Evolutionary conservation across 2,113 vertebrate species (phyloP).

Genomic region (Notechis scutatus): DNA sequence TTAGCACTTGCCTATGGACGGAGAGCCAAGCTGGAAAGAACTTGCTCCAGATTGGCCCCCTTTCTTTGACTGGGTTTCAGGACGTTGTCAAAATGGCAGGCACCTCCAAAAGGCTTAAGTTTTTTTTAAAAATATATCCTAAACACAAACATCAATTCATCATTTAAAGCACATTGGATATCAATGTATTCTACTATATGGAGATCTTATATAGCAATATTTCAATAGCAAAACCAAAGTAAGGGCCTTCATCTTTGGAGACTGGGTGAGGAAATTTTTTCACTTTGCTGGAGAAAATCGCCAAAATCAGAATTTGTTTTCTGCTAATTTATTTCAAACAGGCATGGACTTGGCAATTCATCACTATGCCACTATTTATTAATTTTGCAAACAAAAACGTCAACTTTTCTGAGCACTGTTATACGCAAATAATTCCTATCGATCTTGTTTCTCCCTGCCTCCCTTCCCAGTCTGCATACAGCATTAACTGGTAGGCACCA

Average conservation of each 20-base stretch:
- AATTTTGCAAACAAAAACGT: conserved; percentile 8
- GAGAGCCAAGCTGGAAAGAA: not conserved
- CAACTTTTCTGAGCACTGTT: not conserved
- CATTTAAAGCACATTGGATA: not conserved
- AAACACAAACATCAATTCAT: not conserved
- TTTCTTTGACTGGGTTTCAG: not conserved
- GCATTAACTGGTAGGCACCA: not conserved
- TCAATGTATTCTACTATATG: not conserved
- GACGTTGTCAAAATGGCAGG: not conserved
- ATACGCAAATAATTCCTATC: not conserved
- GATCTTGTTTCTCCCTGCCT: not conserved
- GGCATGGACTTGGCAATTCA: not conserved
- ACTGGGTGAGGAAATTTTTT: not conserved
- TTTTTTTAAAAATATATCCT: too few relatives aligned
- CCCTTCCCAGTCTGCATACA: not conserved
- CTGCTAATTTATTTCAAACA: not conserved
- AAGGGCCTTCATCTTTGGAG: not conserved
- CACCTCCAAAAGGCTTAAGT: not conserved
- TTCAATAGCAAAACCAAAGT: not conserved
- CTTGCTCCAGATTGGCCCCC: not conserved
- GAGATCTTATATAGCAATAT: not conserved
- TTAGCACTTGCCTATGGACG: not conserved
- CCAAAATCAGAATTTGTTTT: not conserved
- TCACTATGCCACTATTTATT: not conserved
- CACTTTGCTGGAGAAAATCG: not conserved